Conservation (phyloP, 1,140 invertebrate species). For the Cyclargus thomasi region DNA sequence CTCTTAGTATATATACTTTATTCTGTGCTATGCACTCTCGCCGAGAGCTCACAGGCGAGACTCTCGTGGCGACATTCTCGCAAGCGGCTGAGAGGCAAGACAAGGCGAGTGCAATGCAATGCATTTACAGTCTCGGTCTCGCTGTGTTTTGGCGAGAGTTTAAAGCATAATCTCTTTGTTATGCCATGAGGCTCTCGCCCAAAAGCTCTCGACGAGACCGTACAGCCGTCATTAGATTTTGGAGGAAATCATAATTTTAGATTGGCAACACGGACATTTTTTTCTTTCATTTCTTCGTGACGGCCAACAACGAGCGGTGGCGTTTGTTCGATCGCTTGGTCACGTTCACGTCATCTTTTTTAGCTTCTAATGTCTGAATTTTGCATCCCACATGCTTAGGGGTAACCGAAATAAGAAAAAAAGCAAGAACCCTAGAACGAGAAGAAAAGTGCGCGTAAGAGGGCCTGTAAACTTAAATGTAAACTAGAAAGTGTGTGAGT, state of each 20-base stretch:
- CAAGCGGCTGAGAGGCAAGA: too few species aligned
- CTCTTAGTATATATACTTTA: too few species aligned
- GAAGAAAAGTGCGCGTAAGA: slow-evolving; percentile 65
- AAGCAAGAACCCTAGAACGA: slow-evolving; percentile 68
- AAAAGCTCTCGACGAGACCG: too few species aligned
- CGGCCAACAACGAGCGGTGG: slow-evolving; percentile 50
- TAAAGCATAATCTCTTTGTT: too few species aligned
- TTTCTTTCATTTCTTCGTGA: slow-evolving; percentile 51
- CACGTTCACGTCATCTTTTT: slow-evolving; percentile 65
- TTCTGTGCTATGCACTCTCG: too few species aligned
- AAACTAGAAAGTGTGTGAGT: slow-evolving; percentile 69
- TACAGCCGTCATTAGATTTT: too few species aligned
- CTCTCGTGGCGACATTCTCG: too few species aligned
- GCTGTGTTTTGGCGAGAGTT: too few species aligned
- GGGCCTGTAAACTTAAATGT: slow-evolving; percentile 54
- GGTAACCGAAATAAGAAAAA: slow-evolving; percentile 69
- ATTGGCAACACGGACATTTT: slow-evolving; percentile 31
- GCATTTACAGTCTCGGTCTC: too few species aligned
- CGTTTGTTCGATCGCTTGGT: slow-evolving; percentile 64
- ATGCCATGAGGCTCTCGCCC: too few species aligned
- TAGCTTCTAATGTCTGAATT: slow-evolving; percentile 66
- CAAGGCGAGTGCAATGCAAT: too few species aligned
- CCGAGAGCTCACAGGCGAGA: too few species aligned
- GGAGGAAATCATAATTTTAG: slow-evolving; percentile 3
- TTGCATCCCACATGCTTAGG: slow-evolving; percentile 70